Conservation (phyloP, 2,113 vertebrate species). For the Elachura formosa region DNA sequence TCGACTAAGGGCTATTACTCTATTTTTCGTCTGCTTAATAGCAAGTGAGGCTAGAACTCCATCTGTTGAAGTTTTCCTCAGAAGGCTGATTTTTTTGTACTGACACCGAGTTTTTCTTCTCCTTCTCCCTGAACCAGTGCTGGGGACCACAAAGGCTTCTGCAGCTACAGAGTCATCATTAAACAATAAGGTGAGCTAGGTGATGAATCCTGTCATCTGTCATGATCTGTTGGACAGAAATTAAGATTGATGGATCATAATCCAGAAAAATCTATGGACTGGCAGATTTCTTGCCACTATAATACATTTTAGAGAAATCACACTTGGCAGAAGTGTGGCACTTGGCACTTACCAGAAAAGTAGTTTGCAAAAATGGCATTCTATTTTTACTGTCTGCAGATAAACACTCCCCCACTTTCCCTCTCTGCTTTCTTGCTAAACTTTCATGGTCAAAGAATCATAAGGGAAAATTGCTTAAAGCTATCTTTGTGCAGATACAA, state of each 20-base stretch:
- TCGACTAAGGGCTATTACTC: neutral
- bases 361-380: neutral
- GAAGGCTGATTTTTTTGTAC: neutral
- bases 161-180: neutral
- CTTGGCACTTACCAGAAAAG: too few relatives aligned
- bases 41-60: neutral
- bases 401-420: neutral
- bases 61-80: neutral
- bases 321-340: neutral
- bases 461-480: neutral
- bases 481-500: neutral
- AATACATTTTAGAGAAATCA: neutral
- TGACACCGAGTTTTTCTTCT: neutral
- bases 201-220: neutral
- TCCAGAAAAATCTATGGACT: neutral
- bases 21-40: neutral
- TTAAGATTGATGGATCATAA: neutral
- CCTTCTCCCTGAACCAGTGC: fast-evolving
- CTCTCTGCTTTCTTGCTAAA: neutral
- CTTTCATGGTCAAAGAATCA: neutral
- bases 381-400: neutral
- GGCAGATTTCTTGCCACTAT: neutral
- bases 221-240: neutral
- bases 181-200: neutral
- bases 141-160: neutral